These are phyloP conservation scores for Microplitis demolitor DNA, from an alignment of 1,140 invertebrate genomes.

Conservation along the genomic window DNA sequence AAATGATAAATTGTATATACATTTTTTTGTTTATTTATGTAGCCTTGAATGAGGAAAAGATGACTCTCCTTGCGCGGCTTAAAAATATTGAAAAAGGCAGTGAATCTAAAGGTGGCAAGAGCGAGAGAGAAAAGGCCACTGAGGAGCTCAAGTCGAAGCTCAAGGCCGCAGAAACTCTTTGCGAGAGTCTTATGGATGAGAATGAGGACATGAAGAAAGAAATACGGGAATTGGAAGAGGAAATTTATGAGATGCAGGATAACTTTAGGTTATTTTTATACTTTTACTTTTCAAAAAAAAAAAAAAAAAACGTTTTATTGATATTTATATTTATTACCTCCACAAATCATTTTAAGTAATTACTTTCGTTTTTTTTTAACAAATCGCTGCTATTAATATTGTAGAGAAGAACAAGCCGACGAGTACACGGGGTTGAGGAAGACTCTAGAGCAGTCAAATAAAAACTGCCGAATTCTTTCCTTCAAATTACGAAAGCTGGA, in stretches of 20 bases:
- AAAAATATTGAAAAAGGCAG: conserved; percentile 60
- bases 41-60: conserved; percentile 56
- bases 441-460: conserved; percentile 93
- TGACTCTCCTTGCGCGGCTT: conserved; percentile 57
- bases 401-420: conserved; percentile 93
- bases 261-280: conserved; percentile 74
- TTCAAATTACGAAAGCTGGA: conserved; percentile 98
- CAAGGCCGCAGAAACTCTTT: conserved; percentile 82
- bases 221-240: conserved; percentile 88
- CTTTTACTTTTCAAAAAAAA: conserved; percentile 13
- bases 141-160: conserved; percentile 81
- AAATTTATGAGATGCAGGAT: conserved; percentile 98
- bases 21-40: conserved; percentile 13
- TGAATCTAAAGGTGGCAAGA: conserved; percentile 53
- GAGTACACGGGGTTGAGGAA: conserved; percentile 94
- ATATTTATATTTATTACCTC: conserved; percentile 48
- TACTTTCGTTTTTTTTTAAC: conserved; percentile 48
- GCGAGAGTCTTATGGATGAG: conserved; percentile 93
- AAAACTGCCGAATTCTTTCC: conserved; percentile 97
- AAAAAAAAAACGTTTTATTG: conserved; percentile 9
- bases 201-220: conserved; percentile 96
- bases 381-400: conserved; percentile 47
- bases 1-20: not conserved
- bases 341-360: conserved; percentile 28
- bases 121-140: conserved; percentile 62